Conservation (phyloP, 2,113 vertebrate species). For the Gymnobelideus leadbeateri region DNA sequence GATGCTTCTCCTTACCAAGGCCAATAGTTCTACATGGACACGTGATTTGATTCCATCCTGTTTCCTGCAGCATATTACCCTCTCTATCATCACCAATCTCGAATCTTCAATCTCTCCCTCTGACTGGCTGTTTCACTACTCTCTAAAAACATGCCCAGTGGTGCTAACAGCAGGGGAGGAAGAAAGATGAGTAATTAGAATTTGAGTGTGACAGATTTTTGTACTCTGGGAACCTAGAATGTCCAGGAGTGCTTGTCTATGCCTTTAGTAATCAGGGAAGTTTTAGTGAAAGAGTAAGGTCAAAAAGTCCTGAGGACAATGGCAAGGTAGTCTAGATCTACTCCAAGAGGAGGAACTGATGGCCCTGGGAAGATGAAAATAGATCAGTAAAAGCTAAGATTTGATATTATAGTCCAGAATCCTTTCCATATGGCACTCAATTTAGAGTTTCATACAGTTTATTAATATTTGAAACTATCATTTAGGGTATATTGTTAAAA, state of each 20-base stretch:
- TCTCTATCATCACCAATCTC: too few relatives aligned
- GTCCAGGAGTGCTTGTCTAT: neutral
- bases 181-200: neutral
- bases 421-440: neutral
- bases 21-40: too few relatives aligned
- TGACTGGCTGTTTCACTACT: too few relatives aligned
- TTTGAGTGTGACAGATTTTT: neutral
- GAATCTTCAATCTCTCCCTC: too few relatives aligned
- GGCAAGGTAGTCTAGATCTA: neutral
- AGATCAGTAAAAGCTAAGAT: too few relatives aligned
- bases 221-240: neutral
- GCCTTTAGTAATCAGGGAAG: neutral
- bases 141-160: neutral
- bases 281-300: neutral
- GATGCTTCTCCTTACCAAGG: too few relatives aligned
- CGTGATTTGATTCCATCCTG: too few relatives aligned
- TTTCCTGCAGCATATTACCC: too few relatives aligned
- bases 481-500: neutral
- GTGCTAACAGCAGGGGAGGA: neutral
- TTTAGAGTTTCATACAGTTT: neutral
- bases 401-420: neutral
- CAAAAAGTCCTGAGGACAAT: neutral
- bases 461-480: neutral
- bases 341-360: neutral
- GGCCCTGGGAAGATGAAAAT: too few relatives aligned